phyloP scores from a whole-genome alignment of 2,888 invertebrate genomes.

The Hyposoter didymator region DNA sequence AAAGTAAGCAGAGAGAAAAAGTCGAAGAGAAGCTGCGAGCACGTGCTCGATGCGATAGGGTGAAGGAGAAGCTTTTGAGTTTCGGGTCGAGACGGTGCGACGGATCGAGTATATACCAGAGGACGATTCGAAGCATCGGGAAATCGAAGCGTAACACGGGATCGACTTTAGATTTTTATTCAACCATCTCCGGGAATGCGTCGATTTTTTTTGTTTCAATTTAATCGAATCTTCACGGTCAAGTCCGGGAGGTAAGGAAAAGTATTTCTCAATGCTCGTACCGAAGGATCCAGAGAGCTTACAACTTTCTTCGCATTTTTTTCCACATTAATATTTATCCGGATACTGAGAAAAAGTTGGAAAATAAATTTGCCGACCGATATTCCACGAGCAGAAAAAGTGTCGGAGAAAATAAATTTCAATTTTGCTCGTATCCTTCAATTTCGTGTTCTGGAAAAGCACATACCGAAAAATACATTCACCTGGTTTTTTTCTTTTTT shows the following conservation, averaged over 20 bases:
- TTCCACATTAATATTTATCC: background rate
- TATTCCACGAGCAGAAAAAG: background rate
- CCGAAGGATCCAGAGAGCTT: background rate
- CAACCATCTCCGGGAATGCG: background rate
- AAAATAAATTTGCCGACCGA: background rate
- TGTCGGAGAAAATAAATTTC: background rate
- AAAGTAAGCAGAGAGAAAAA: background rate
- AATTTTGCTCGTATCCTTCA: background rate
- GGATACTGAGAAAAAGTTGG: background rate
- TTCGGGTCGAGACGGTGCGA: slow-evolving; percentile 35
- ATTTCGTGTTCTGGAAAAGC: background rate
- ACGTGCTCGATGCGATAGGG: background rate
- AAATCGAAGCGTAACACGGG: background rate
- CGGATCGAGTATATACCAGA: slow-evolving; percentile 24
- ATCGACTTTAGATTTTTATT: background rate
- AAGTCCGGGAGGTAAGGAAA: background rate
- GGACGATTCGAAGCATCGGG: background rate
- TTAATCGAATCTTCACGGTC: too few relatives aligned
- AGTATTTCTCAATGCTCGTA: background rate
- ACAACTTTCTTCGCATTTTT: background rate
- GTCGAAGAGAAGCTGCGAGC: background rate
- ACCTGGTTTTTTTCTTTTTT: background rate
- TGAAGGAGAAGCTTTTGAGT: slow-evolving; percentile 36
- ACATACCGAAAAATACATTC: background rate
- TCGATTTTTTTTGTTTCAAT: background rate